Evolutionary conservation across 2,113 vertebrate species (phyloP).

Genomic region (Sterrhoptilus dennistouni): DNA sequence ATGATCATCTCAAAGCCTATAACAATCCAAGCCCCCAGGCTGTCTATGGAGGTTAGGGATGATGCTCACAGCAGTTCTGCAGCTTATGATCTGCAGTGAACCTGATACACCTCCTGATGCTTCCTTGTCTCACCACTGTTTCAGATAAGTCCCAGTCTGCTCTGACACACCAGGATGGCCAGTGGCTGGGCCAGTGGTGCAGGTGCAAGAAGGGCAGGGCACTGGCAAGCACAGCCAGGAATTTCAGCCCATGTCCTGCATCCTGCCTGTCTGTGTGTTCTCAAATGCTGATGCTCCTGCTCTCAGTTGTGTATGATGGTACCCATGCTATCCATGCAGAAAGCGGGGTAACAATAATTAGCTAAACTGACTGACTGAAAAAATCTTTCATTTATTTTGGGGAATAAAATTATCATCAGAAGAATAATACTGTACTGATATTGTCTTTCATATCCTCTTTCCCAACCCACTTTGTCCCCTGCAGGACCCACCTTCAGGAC

Average conservation of each 20-base stretch:
- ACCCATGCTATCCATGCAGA: background rate
- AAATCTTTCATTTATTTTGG: background rate
- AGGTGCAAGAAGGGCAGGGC: background rate
- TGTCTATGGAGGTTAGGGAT: background rate
- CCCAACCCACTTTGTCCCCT: background rate
- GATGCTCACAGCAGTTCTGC: background rate
- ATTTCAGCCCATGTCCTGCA: background rate
- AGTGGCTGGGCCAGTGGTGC: background rate
- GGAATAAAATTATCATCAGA: background rate
- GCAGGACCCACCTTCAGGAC: slow-evolving; percentile 95
- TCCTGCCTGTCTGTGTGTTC: rapidly evolving
- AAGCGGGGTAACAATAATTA: background rate
- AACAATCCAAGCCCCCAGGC: background rate
- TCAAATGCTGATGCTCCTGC: background rate
- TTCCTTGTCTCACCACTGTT: background rate
- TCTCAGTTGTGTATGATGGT: background rate
- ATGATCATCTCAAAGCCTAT: background rate
- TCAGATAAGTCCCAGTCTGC: background rate
- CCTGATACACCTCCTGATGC: background rate
- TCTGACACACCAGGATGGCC: background rate
- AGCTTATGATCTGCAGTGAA: background rate
- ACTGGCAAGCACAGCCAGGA: background rate
- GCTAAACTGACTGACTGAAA: background rate
- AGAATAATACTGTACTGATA: background rate
- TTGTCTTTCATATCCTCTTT: background rate